Base-by-base conservation (phyloP, 1,140 invertebrate species). In the Bombus terrestris region DNA sequence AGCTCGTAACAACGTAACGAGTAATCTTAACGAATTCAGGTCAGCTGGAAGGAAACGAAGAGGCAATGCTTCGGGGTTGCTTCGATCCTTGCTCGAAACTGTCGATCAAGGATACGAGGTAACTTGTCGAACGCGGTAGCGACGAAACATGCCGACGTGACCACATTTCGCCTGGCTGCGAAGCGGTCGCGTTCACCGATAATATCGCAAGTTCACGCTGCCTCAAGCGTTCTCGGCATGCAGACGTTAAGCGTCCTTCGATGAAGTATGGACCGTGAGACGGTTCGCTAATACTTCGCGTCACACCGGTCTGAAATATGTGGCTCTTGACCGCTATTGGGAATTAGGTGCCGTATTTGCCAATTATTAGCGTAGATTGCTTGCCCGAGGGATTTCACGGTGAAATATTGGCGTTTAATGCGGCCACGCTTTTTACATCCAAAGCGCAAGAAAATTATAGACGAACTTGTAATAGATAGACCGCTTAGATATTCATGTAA, bases 201-300 rank as follows among this genome's bases (percentile, higher is more conserved):
- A 73, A 81, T 73, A 72, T 81, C 35, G 39, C 37, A 81, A 81
- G 37, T 73, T 81, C 80, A 10, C 69, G 53, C 8, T 15, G 28
- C 80, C 77, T 32, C 47, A 35, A 62, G 66, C 32, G 68, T 25
- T 59, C 39, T 25, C 57, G 69, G 53, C 43, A 81, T 62, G 80
- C 53, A 35, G n/a, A 62, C 28, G 43, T 37, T 81, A n/a, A 69
- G 32, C 32, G 68, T 72, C n/a, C 22, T 28, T 62, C 39, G 47
- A 43, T 35, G 37, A 73, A 81, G 37, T 73, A 72, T 18, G 37
- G 37, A 9, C n/a, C n/a, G n/a, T 32, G 77, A 41, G 69, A 73
- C 66, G 35, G 53, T 59, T 81, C 37, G 47, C 28, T 81, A 47
- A 81, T 73, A 73, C 77, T 43, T 32, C 6, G 69, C 37, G 69